phyloP scores from a whole-genome alignment of 2,113 vertebrate species.

The Hucho hucho region DNA sequence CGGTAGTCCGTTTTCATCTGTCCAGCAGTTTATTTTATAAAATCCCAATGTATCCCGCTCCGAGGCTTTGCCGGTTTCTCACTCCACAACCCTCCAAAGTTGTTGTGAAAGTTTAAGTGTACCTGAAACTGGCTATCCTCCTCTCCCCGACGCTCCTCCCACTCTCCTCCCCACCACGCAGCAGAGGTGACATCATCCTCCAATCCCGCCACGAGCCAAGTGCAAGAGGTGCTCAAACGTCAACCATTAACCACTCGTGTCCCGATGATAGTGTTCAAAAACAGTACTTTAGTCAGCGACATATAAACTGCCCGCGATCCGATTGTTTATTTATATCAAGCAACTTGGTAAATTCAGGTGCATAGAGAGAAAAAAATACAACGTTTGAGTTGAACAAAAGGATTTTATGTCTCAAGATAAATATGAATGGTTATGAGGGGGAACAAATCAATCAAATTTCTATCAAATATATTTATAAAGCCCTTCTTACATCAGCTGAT shows the following conservation, averaged over 20 bases:
- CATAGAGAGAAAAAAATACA: neutral
- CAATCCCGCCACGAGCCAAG: constrained; percentile 1
- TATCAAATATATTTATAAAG: no score
- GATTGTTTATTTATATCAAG: no score
- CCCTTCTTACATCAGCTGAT: no score
- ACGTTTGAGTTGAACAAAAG: neutral
- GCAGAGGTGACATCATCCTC: constrained; percentile 64
- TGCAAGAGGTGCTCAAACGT: constrained; percentile 17
- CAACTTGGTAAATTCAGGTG: no score
- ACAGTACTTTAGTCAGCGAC: neutral
- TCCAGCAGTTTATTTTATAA: neutral
- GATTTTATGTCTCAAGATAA: neutral
- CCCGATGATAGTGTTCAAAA: constrained; percentile 3
- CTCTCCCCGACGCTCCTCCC: neutral
- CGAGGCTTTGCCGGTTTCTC: neutral
- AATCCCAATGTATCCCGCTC: neutral
- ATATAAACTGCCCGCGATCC: neutral
- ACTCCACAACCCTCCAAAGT: constrained; percentile 20
- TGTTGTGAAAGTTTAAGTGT: constrained; percentile 62
- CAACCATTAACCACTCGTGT: constrained; percentile 21
- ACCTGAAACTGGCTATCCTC: constrained; percentile 55
- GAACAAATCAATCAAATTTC: no score
- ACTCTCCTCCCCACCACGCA: neutral
- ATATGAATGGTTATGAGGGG: neutral
- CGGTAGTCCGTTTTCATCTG: constrained; percentile 28